phyloP scores from a whole-genome alignment of 92 coral and sea anemone genomes.

The Virgularia gustaviana region DNA sequence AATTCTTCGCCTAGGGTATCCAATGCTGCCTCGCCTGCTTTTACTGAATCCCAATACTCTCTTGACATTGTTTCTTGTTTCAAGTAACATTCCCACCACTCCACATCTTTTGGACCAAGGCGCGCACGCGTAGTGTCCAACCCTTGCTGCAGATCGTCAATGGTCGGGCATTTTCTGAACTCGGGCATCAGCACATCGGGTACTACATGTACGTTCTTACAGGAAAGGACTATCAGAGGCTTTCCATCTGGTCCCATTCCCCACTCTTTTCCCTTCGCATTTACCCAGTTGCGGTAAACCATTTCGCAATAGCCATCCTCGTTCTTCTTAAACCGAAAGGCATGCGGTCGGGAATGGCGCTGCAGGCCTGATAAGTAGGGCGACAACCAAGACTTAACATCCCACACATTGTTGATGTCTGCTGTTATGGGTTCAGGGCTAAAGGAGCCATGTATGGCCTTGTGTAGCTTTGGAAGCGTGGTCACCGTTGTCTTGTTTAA shows the following conservation, averaged over 20 bases:
- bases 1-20: too few species aligned
- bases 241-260: slow-evolving; percentile 27
- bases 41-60: too few species aligned
- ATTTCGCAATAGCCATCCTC: slow-evolving; percentile 48
- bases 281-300: slow-evolving; percentile 50
- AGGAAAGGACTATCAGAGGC: slow-evolving; percentile 19
- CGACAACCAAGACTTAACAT: slow-evolving; percentile 46
- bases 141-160: too few species aligned
- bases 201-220: slow-evolving; percentile 21
- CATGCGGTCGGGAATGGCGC: slow-evolving; percentile 52
- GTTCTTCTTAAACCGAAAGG: slow-evolving; percentile 54
- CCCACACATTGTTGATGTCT: slow-evolving; percentile 45
- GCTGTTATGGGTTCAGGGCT: too few species aligned
- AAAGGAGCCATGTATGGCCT: too few species aligned
- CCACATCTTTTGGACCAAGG: too few species aligned
- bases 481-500: too few species aligned
- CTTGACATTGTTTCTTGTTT: too few species aligned
- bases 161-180: slow-evolving; percentile 40
- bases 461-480: too few species aligned
- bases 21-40: too few species aligned
- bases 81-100: too few species aligned
- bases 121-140: too few species aligned
- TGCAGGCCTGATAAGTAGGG: slow-evolving; percentile 41
- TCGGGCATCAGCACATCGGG: slow-evolving; percentile 39
- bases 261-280: slow-evolving; percentile 49